Conservation (phyloP, 2,888 invertebrate species). For the Incurvaria masculella region DNA sequence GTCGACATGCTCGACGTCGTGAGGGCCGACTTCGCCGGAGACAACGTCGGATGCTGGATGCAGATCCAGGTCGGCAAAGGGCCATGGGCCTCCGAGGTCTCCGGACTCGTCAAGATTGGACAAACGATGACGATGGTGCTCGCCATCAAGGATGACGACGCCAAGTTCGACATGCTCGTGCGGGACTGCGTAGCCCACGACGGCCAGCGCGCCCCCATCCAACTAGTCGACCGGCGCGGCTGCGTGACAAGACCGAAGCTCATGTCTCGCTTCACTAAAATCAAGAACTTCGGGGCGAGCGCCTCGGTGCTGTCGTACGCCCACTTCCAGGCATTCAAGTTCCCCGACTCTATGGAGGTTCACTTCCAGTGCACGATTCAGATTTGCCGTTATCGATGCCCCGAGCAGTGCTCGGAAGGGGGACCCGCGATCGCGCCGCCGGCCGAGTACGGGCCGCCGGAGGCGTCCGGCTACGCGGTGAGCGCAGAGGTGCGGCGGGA, state of each 20-base stretch:
- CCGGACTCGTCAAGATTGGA: conserved; percentile 90
- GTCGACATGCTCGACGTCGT: conserved; percentile 95
- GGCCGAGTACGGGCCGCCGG: conserved; percentile 71
- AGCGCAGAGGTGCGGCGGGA: conserved; percentile 70
- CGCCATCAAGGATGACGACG: conserved; percentile 92
- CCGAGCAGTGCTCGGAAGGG: conserved; percentile 83
- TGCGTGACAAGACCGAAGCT: conserved; percentile 90
- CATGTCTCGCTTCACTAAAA: conserved; percentile 92
- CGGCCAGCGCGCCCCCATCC: conserved; percentile 90
- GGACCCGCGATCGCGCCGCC: conserved; percentile 51
- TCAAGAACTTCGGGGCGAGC: conserved; percentile 92
- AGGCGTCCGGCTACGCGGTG: conserved; percentile 44
- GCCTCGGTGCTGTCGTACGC: conserved; percentile 90
- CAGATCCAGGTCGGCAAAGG: conserved; percentile 94
- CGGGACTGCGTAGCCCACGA: conserved; percentile 94
- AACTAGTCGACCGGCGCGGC: conserved; percentile 88
- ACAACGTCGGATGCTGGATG: conserved; percentile 97
- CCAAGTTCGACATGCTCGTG: conserved; percentile 94
- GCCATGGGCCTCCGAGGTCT: conserved; percentile 94
- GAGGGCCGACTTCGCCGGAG: conserved; percentile 92
- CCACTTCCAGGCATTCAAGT: conserved; percentile 94
- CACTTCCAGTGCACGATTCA: conserved; percentile 95
- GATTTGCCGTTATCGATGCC: conserved; percentile 90
- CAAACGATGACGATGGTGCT: conserved; percentile 97
- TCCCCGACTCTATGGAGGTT: conserved; percentile 95